These are phyloP conservation scores for Unio pictorum DNA, from an alignment of 2,888 invertebrate species.

Conservation along the genomic window DNA sequence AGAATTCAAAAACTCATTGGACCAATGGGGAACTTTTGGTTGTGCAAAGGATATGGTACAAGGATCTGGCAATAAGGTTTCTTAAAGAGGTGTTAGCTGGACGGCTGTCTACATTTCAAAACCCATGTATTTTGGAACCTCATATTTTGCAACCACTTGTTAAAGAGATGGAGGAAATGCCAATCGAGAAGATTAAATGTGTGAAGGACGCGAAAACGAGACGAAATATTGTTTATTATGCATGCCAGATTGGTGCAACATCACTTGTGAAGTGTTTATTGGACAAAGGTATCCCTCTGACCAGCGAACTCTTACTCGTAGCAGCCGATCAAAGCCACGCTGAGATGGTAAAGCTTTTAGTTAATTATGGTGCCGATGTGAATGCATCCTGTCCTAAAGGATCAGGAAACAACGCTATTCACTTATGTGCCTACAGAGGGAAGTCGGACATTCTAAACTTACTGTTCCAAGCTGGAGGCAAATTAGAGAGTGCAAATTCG, in stretches of 20 bases:
- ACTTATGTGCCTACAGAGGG: conserved; percentile 6
- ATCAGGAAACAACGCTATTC: conserved; percentile 2
- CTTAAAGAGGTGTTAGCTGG: conserved; percentile 15
- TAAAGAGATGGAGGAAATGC: conserved; percentile 6
- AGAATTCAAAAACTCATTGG: neutral
- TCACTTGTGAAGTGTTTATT: conserved; percentile 2
- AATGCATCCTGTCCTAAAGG: conserved; percentile 1
- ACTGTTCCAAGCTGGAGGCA: conserved; percentile 3
- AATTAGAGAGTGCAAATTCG: neutral
- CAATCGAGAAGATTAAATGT: neutral
- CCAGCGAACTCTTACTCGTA: conserved; percentile 1
- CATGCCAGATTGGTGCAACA: conserved; percentile 1
- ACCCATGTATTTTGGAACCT: conserved; percentile 19
- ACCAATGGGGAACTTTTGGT: conserved; percentile 15
- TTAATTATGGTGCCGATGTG: conserved; percentile 7
- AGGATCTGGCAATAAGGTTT: conserved; percentile 16
- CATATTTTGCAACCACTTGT: conserved; percentile 7
- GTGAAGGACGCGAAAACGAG: conserved; percentile 6
- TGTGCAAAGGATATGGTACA: conserved; percentile 10
- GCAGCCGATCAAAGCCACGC: conserved; percentile 3
- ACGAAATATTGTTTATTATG: conserved; percentile 5
- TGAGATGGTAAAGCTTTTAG: conserved; percentile 5
- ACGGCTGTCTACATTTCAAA: conserved; percentile 16
- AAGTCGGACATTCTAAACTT: conserved; percentile 3
- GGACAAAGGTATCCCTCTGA: neutral